Conservation (phyloP, 2,113 vertebrate genomes). For the Numenius arquata region DNA sequence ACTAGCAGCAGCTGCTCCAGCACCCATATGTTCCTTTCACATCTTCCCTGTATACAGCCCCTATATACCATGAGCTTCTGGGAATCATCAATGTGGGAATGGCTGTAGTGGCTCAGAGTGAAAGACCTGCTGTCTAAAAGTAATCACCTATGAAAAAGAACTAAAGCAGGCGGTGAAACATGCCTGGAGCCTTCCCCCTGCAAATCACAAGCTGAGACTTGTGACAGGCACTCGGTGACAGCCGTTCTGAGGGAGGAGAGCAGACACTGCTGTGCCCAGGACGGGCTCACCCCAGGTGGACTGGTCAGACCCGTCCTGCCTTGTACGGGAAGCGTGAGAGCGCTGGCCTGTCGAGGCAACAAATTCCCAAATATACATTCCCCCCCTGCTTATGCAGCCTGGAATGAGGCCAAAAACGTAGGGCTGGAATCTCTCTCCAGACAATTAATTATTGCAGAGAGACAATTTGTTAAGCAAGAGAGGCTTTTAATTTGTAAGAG, state of each 20-base stretch:
- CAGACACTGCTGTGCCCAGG: not conserved
- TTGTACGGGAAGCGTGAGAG: not conserved
- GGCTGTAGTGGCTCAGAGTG: fast-evolving
- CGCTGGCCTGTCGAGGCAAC: not conserved
- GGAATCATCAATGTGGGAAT: fast-evolving
- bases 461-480: slow-evolving; percentile 57
- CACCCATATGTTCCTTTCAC: not conserved
- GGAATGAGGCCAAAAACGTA: slow-evolving; percentile 28
- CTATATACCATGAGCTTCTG: not conserved
- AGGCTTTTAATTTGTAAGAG: slow-evolving; percentile 65
- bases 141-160: not conserved
- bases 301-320: not conserved
- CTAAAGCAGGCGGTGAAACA: not conserved
- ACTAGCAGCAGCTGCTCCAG: not conserved
- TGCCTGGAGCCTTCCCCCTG: not conserved
- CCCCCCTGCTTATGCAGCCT: not conserved
- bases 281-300: not conserved
- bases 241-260: fast-evolving
- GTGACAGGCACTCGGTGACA: not conserved
- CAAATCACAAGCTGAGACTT: not conserved
- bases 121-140: not conserved
- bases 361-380: not conserved
- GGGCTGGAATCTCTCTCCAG: slow-evolving; percentile 28
- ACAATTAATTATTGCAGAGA: slow-evolving; percentile 59
- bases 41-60: not conserved